Evolutionary conservation across 2,113 vertebrate species (phyloP), one percentile per base, ranked within the genome.

Genomic region (Acinonyx jubatus): DNA sequence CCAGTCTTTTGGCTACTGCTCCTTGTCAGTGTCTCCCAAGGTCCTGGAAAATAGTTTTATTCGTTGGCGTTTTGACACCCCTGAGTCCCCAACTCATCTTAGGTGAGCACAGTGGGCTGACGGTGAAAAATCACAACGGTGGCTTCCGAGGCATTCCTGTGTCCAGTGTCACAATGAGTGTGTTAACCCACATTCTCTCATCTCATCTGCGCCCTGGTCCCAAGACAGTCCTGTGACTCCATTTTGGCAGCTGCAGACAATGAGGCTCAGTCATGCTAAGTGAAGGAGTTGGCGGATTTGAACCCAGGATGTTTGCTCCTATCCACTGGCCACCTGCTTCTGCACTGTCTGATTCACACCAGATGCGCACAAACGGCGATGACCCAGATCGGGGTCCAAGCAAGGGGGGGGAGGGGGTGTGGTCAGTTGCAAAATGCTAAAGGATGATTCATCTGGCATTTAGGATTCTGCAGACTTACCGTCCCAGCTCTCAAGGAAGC

Each of bases 351-450:
- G 52, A 36, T 13, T 68, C 41, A 29, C 41, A 41, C 38, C 45
- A 25, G 63, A 63, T 33, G 27, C 23, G 19, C 48, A 69, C 25
- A 12, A 8, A 38, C 3, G 12, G 57, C 1, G 31, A 79, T 7
- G 33, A 52, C 36, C 45, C 57, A n/a, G 63, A 48, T 68, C 38
- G 41, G 16, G 38, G 21, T 50, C 45, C 3, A 0, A 11, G 29
- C 61, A 9, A 48, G 74, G 1, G 7, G 8, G 21, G 8, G 27
- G 15, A 9, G 8, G 21, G 8, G 27, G 12, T 0, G 0, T 0
- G 4, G 21, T 31, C 57, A 21, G 74, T 0, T 31, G 66, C 29
- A 83, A 63, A 50, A 48, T 27, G 52, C 57, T 38, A n/a, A 31
- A 25, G 71, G 14, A 14, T 7, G 33, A 33, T 41, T 27, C 12